Conservation (phyloP, 2,113 vertebrate species). For the Dromaius novaehollandiae region DNA sequence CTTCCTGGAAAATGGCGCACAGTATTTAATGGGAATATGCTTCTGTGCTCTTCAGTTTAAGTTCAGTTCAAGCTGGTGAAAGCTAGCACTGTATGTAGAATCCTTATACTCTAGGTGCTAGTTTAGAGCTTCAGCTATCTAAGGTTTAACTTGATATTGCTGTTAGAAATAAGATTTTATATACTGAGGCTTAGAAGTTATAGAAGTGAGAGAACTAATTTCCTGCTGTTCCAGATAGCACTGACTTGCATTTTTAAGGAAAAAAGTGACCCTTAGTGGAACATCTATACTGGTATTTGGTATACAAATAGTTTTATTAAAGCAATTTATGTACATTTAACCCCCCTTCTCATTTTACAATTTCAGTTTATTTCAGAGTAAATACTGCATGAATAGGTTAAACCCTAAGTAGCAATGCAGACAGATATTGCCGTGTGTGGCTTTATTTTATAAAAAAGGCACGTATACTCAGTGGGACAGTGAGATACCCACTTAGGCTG, state of each 20-base stretch:
- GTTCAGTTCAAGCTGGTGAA: not conserved
- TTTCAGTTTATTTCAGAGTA: not conserved
- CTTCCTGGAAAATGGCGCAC: not conserved
- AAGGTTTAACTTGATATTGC: not conserved
- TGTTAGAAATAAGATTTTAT: not conserved
- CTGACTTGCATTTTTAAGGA: not conserved
- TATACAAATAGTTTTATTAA: conserved; percentile 42
- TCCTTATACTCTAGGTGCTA: not conserved
- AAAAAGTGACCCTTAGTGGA: not conserved
- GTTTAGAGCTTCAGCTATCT: not conserved
- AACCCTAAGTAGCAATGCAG: not conserved
- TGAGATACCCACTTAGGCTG: not conserved
- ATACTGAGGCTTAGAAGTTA: not conserved
- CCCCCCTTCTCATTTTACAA: not conserved
- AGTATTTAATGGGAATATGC: not conserved
- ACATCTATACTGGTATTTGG: not conserved
- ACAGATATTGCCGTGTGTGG: not conserved
- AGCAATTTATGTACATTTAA: not conserved
- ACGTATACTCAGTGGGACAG: not conserved
- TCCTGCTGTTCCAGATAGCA: not conserved
- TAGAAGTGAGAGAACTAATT: not conserved
- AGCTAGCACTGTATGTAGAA: not conserved
- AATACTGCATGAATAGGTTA: not conserved
- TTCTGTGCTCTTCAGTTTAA: not conserved
- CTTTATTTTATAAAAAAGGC: not conserved